Conservation (phyloP, 2,888 invertebrate genomes). For the Oscheius myriophilus region DNA sequence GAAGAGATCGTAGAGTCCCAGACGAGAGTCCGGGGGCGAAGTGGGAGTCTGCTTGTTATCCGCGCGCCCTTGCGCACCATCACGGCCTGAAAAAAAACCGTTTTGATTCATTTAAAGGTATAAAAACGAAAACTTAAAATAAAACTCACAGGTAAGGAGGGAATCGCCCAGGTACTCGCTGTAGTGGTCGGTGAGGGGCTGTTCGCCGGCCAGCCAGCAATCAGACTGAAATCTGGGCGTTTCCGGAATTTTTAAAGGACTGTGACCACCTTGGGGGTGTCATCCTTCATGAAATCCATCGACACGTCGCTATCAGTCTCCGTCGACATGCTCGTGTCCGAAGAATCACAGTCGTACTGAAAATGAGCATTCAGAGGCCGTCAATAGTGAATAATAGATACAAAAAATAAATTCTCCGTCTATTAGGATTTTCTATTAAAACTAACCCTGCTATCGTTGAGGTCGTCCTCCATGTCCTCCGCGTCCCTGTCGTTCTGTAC, state of each 20-base stretch:
- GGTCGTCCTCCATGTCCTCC: not conserved
- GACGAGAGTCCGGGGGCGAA: conserved; percentile 6
- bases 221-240: conserved; percentile 1
- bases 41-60: not conserved
- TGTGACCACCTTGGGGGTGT: not conserved
- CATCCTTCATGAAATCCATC: not conserved
- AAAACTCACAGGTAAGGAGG: not conserved
- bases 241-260: not conserved
- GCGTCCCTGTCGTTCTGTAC: conserved; percentile 2
- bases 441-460: not conserved
- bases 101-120: not conserved
- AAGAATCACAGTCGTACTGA: too few relatives aligned
- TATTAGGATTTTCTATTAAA: too few relatives aligned
- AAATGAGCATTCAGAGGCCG: not conserved
- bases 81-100: too few relatives aligned
- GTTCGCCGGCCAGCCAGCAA: not conserved
- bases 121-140: conserved; percentile 2
- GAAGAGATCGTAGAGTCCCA: conserved; percentile 36
- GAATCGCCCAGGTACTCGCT: conserved; percentile 14
- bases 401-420: not conserved
- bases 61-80: conserved; percentile 7
- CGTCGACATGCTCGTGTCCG: too few relatives aligned
- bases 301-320: not conserved
- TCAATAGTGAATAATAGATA: not conserved
- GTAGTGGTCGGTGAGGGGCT: conserved; percentile 1